Evolutionary conservation across 2,797 vertebrate genomes (phyloP).

Genomic region (Spizella passerina): DNA sequence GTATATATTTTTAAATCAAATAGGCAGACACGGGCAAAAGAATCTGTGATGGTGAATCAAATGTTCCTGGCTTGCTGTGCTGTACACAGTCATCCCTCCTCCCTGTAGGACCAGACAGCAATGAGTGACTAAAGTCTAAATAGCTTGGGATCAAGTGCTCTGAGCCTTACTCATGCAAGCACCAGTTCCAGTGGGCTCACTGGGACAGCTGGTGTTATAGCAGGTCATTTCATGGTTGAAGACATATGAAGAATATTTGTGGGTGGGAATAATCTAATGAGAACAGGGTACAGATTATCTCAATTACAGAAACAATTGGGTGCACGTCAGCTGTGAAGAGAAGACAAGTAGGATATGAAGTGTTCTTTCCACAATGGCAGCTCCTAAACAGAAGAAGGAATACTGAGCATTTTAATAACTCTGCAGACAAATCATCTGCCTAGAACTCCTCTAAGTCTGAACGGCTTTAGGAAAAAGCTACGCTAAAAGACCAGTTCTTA

Average conservation of each 20-base stretch:
- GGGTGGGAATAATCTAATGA: slow-evolving; percentile 17
- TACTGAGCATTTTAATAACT: not conserved
- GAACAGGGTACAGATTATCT: not conserved
- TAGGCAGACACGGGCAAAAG: slow-evolving; percentile 60
- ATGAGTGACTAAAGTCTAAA: slow-evolving; percentile 3
- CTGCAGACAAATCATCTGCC: not conserved
- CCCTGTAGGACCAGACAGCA: slow-evolving; percentile 11
- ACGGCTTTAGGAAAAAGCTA: not conserved
- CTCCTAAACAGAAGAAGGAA: not conserved
- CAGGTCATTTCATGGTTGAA: slow-evolving; percentile 29
- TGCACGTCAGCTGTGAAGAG: slow-evolving; percentile 1
- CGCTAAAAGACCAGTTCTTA: not conserved
- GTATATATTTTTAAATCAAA: slow-evolving; percentile 77
- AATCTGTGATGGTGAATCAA: slow-evolving; percentile 48
- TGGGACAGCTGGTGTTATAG: not conserved
- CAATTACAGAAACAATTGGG: not conserved
- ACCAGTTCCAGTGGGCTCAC: slow-evolving; percentile 13
- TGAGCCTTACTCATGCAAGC: not conserved
- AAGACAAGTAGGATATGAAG: not conserved
- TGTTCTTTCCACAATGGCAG: not conserved
- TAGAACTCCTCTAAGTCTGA: not conserved
- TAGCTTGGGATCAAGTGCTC: slow-evolving; percentile 8
- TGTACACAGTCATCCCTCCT: slow-evolving; percentile 18
- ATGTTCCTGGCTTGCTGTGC: slow-evolving; percentile 31
- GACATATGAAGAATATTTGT: not conserved